These are phyloP conservation scores for Coilia nasus DNA, from an alignment of 2,797 vertebrate genomes.

Conservation along the genomic window DNA sequence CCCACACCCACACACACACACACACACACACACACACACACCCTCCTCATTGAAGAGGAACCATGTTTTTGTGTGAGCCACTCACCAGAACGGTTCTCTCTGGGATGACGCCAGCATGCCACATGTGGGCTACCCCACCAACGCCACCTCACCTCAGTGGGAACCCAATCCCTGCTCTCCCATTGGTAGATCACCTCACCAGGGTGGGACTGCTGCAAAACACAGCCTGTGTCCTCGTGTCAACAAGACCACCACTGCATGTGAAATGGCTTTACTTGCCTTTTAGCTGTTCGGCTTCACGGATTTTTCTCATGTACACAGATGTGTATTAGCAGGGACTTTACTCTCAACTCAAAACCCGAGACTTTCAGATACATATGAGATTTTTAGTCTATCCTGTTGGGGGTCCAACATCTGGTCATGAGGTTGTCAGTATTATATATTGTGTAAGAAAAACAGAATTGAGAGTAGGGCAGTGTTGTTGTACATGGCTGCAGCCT, in stretches of 20 bases:
- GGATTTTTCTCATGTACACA: too few species aligned
- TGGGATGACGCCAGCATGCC: background rate
- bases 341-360: too few species aligned
- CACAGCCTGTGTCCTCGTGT: background rate
- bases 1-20: background rate
- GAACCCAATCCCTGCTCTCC: background rate
- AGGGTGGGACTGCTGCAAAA: too few species aligned
- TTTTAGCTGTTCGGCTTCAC: too few species aligned
- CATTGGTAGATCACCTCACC: background rate
- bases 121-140: background rate
- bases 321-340: too few species aligned
- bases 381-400: too few species aligned
- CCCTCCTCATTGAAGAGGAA: background rate
- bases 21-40: background rate
- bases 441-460: too few species aligned
- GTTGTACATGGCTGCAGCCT: too few species aligned
- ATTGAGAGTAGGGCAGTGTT: too few species aligned
- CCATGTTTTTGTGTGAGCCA: slow-evolving; percentile 3
- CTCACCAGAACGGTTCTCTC: background rate
- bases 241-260: background rate
- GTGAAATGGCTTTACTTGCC: background rate
- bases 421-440: too few species aligned
- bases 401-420: too few species aligned
- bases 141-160: background rate
- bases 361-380: too few species aligned